Base-by-base conservation (phyloP, 2,888 invertebrate species). In the Epinotia bilunana region DNA sequence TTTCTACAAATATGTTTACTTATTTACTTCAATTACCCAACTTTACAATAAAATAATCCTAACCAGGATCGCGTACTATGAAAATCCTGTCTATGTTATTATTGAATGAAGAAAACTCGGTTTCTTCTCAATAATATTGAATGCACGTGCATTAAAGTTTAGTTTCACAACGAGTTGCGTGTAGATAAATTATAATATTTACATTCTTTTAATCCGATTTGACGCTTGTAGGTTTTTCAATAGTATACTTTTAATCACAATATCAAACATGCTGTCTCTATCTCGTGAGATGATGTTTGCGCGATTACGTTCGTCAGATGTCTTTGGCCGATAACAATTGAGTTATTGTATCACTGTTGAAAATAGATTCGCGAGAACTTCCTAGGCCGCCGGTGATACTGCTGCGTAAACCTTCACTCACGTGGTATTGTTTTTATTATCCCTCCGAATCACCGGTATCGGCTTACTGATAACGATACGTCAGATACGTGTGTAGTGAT, bases 401-500 rank as follows among this genome's bases (percentile, higher is more conserved):
- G 85, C 85, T 82, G 82, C 82, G 81, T 84, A 83, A 84, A 80
- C 80, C 80, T 85, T 77, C 80, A 80, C 80, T 92, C 93, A 92
- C 93, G 91, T 93, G 93, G 87, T 86, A 89, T 90, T 93, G 93
- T 94, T 92, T 93, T 92, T 91, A 90, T 91, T 91, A 89, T 90
- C 86, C 88, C 84, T 83, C 81, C 82, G 80, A 79, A 81, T 80
- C 80, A 80, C 77, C 83, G 83, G 84, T 90, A 89, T 87, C 88
- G 81, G 79, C 79, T 78, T 78, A 78, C 79, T 84, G 90, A 93
- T 91, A 91, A 88, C 85, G 85, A 86, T 84, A 85, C 82, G 81
- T 79, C 76, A 79, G 83, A 83, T 81, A 82, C 76, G 77, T 74
- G 79, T 78, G 72, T 79, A 79, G 74, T 76, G 77, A 79, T 76